phyloP scores from a whole-genome alignment of 1,140 invertebrate genomes.

The Caenorhabditis tropicalis region DNA sequence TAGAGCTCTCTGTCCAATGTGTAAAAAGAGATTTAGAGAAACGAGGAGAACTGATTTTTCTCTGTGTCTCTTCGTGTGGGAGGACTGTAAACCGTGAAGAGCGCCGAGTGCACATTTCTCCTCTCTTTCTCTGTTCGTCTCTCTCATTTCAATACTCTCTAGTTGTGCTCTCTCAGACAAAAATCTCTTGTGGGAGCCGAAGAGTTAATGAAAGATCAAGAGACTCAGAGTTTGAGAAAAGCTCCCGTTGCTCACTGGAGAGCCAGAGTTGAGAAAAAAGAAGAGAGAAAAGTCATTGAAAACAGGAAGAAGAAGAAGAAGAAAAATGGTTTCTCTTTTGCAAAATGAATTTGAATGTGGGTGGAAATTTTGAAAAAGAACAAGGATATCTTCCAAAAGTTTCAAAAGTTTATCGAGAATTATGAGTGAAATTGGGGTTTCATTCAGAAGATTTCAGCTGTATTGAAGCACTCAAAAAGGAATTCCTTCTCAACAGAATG shows the following conservation, averaged over 20 bases:
- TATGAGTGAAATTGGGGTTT: too few relatives aligned
- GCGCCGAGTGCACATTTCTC: conserved; percentile 22
- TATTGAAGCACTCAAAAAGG: too few relatives aligned
- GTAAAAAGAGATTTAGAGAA: conserved; percentile 40
- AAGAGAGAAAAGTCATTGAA: conserved; percentile 12
- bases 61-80: conserved; percentile 27
- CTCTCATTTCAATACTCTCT: not conserved
- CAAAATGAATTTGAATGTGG: not conserved
- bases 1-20: not conserved
- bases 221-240: not conserved
- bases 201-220: not conserved
- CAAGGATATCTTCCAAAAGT: too few relatives aligned
- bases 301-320: not conserved
- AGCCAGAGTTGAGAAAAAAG: not conserved
- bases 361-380: not conserved
- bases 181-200: not conserved
- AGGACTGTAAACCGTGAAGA: conserved; percentile 44
- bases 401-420: too few relatives aligned
- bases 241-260: conserved; percentile 5
- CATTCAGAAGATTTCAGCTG: too few relatives aligned
- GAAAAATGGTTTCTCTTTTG: not conserved
- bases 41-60: not conserved
- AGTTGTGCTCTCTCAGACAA: not conserved
- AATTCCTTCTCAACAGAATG: too few relatives aligned
- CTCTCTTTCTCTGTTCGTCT: not conserved